These are phyloP conservation scores for Chelon auratus DNA, from an alignment of 2,797 vertebrate species.

Conservation along the genomic window DNA sequence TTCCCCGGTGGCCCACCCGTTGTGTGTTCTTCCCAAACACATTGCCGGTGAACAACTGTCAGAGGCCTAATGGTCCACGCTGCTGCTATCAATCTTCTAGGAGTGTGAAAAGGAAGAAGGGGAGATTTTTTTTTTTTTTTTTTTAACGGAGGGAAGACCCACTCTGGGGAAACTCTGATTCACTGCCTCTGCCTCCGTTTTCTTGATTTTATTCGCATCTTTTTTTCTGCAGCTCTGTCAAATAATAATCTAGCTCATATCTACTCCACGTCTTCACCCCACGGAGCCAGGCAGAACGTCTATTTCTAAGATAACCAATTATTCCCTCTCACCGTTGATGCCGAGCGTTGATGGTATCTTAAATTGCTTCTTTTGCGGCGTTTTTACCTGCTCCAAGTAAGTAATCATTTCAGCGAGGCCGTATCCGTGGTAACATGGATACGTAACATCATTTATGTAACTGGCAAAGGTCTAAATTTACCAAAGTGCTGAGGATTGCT, in stretches of 20 bases:
- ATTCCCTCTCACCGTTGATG: slow-evolving; percentile 5
- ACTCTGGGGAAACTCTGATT: slow-evolving; percentile 34
- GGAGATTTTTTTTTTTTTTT: too few relatives aligned
- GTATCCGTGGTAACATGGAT: slow-evolving; percentile 71
- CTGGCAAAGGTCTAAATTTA: slow-evolving; percentile 69
- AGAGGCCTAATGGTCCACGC: slow-evolving; percentile 34
- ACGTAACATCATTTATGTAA: slow-evolving; percentile 72
- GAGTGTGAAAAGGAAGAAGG: slow-evolving; percentile 28
- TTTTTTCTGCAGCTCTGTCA: neutral
- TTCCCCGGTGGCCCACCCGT: slow-evolving; percentile 13
- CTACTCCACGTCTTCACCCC: neutral
- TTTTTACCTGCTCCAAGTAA: slow-evolving; percentile 30
- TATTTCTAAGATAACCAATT: slow-evolving; percentile 11
- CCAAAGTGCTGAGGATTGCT: slow-evolving; percentile 49
- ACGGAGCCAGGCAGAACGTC: slow-evolving; percentile 12
- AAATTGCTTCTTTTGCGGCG: slow-evolving; percentile 23
- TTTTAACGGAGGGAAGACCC: slow-evolving; percentile 9
- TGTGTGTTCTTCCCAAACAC: slow-evolving; percentile 8
- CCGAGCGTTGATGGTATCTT: slow-evolving; percentile 14
- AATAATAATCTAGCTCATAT: slow-evolving; percentile 9
- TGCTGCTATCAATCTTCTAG: slow-evolving; percentile 42
- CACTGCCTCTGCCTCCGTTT: slow-evolving; percentile 15
- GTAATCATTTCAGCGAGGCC: slow-evolving; percentile 43
- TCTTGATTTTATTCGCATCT: slow-evolving; percentile 40
- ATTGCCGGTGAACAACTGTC: slow-evolving; percentile 33